phyloP scores from a whole-genome alignment of 2,113 vertebrate genomes.

The Lepisosteus osseus region DNA sequence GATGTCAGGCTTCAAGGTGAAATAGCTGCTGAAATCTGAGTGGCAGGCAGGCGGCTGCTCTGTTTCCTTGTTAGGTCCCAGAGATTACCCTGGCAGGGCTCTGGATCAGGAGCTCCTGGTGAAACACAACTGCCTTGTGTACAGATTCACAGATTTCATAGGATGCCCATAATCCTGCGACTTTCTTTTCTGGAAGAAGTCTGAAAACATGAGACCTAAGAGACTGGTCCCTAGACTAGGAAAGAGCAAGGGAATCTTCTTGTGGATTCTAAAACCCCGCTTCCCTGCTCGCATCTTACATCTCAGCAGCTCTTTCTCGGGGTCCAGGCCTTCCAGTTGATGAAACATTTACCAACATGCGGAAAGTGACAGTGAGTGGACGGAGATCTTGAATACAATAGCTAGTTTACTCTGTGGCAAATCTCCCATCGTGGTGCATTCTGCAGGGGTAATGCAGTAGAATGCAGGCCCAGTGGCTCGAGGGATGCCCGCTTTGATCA shows the following conservation, averaged over 20 bases:
- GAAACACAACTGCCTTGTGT: not conserved
- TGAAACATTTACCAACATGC: constrained; percentile 62
- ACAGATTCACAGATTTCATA: not conserved
- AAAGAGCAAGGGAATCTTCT: too few relatives aligned
- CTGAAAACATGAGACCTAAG: too few relatives aligned
- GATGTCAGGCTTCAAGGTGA: too few relatives aligned
- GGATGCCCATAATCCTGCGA: too few relatives aligned
- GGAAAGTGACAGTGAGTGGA: constrained; percentile 60
- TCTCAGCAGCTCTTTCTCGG: not conserved
- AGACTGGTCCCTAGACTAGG: too few relatives aligned
- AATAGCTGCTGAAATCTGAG: too few relatives aligned
- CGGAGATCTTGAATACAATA: constrained; percentile 70
- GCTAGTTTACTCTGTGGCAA: constrained; percentile 83
- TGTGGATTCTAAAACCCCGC: too few relatives aligned
- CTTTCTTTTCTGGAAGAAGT: too few relatives aligned
- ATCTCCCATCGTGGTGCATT: constrained; percentile 83
- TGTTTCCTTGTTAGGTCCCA: not conserved
- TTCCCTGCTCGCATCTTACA: too few relatives aligned
- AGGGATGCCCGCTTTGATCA: constrained; percentile 91
- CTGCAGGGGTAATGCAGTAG: constrained; percentile 75
- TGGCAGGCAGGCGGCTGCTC: too few relatives aligned
- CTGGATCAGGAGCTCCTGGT: constrained; percentile 15
- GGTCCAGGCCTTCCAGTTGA: constrained; percentile 49
- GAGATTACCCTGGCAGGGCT: not conserved
- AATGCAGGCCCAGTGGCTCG: constrained; percentile 78